Base-by-base conservation (phyloP, 1,140 invertebrate genomes). In the Ganaspis sp. region DNA sequence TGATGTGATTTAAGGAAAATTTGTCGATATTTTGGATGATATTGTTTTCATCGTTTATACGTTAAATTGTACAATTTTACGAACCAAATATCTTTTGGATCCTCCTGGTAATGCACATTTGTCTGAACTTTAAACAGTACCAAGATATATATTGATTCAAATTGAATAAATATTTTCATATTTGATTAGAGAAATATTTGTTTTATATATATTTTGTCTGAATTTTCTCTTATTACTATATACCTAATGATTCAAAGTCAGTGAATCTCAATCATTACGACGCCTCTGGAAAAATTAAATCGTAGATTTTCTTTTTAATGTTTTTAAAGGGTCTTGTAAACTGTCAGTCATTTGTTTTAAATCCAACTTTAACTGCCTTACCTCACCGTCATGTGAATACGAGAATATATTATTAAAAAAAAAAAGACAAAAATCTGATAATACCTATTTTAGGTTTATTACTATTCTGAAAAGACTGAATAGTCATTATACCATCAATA, bases 91-190 rank as follows among this genome's bases (percentile, higher is more conserved):
- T 74, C 73, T 69, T 73, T 73, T 37, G 40, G 54, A 76, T 69
- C 73, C 73, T 74, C 58, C 73, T 77, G 73, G 70, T 70, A 64
- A 81, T 78, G 74, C 72, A 78, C 76, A 74, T 76, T 74, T 76
- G 54, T 42, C 76, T 76, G 54, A 74, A 74, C 74, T 74, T 76
- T 38, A 53, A 53, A 29, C 23, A 75, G 38, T 72, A 80, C 69
- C 70, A 74, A 70, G 17, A 70, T 69, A 72, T n/a, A n/a, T 72
- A 77, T 73, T 71, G 69, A 73, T 81, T 78, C 71, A 81, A 78
- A 73, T 70, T 77, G 70, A 76, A 76, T 64, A 53, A 78, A 74
- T 81, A 81, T 81, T 81, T 81, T 81, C 74, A 81, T 81, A 81
- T 76, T 75, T 70, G 73, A 70, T 54, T 75, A 77, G 70, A 64